phyloP scores from a whole-genome alignment of 2,113 vertebrate genomes.

The Heterochromis multidens region DNA sequence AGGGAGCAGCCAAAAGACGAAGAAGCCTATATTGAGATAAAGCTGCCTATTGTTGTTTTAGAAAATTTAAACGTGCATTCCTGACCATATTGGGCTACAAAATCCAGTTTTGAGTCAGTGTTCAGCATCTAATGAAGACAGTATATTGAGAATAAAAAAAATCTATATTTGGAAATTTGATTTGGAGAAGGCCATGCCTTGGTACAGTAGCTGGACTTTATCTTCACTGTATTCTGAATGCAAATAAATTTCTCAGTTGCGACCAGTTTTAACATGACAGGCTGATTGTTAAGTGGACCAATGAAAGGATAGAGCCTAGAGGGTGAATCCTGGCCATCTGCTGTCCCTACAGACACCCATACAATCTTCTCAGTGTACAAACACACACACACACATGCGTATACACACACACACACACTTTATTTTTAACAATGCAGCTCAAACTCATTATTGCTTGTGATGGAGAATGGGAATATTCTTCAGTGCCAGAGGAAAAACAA shows the following conservation, averaged over 20 bases:
- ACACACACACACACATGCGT: not conserved
- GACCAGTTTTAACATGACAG: slow-evolving; percentile 4
- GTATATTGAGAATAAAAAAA: not conserved
- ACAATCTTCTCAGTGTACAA: not conserved
- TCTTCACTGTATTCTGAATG: not conserved
- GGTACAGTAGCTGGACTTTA: not conserved
- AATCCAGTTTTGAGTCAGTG: not conserved
- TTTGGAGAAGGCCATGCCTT: not conserved
- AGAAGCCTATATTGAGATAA: too few relatives aligned
- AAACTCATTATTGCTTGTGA: not conserved
- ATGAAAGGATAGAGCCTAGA: slow-evolving; percentile 5
- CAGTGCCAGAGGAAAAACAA: slow-evolving; percentile 2
- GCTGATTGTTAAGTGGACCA: slow-evolving; percentile 7
- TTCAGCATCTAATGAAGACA: not conserved
- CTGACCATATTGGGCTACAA: not conserved
- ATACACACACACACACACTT: not conserved
- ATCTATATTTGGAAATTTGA: not conserved
- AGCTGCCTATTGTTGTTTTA: too few relatives aligned
- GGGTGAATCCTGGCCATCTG: slow-evolving; percentile 46
- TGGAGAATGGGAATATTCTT: not conserved
- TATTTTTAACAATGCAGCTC: not conserved
- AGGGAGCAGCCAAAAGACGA: too few relatives aligned
- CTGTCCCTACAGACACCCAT: slow-evolving; percentile 12
- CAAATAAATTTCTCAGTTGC: not conserved
- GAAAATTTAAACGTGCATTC: too few relatives aligned